Evolutionary conservation across 2,113 vertebrate species (phyloP).

Genomic region (Actenoides hombroni): DNA sequence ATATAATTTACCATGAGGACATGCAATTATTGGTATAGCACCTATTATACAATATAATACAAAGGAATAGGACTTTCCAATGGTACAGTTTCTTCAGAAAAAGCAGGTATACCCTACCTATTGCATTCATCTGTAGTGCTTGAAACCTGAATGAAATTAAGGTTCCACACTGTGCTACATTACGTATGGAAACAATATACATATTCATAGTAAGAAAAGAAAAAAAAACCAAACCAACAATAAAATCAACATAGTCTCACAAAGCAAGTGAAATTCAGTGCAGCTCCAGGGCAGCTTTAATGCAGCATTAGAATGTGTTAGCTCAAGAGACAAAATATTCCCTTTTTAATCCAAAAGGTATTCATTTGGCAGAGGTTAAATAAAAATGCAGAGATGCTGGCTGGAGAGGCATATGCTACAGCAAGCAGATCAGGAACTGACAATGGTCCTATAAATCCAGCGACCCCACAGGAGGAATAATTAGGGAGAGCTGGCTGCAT

Average conservation of each 20-base stretch:
- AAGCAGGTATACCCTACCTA: conserved; percentile 71
- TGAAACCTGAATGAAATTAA: conserved; percentile 72
- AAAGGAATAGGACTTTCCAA: conserved; percentile 75
- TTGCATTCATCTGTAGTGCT: conserved; percentile 77
- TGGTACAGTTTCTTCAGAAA: conserved; percentile 73
- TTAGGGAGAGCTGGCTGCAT: conserved; percentile 19
- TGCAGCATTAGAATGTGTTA: conserved; percentile 75
- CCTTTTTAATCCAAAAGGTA: conserved; percentile 68
- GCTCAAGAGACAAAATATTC: conserved; percentile 69
- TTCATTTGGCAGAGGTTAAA: conserved; percentile 75
- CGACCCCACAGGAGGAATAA: background rate
- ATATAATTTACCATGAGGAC: conserved; percentile 81
- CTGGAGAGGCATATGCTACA: conserved; percentile 74
- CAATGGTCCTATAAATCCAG: conserved; percentile 44
- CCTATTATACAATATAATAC: conserved; percentile 89
- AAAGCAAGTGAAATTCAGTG: conserved; percentile 73
- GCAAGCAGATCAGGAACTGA: conserved; percentile 72
- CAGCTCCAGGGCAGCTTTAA: conserved; percentile 74
- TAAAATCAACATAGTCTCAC: conserved; percentile 55
- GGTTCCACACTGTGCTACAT: conserved; percentile 76
- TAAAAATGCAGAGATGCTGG: conserved; percentile 73
- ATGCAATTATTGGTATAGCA: conserved; percentile 84
- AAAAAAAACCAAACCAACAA: background rate
- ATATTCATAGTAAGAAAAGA: conserved; percentile 37
- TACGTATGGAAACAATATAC: conserved; percentile 68